Evolutionary conservation across 2,888 invertebrate species (phyloP), one percentile per base, ranked within the genome.

Genomic region (Oligia strigilis): DNA sequence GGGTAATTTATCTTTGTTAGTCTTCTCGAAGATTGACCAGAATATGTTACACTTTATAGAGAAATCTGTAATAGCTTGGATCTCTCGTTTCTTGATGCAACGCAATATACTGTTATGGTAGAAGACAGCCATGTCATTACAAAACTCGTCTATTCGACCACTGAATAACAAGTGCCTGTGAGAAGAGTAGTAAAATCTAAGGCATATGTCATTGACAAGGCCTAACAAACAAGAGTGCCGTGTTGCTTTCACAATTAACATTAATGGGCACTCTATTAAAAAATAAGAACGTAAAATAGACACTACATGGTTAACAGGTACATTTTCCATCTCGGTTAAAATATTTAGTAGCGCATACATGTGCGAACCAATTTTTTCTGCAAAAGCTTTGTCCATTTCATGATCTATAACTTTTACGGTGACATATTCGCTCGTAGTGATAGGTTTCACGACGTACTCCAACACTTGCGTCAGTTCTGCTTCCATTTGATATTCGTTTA

Each of bases 401-500:
- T 70, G 64, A 67, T 91, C 90, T 64, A 91, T 79, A 1, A 83
- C 74, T 60, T 82, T 75, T 9, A 87, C 52, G 13, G 83, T 81
- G 64, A 82, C 78, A 72, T 90, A 91, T n/a, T 82, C 88, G 75
- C 87, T 89, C 19, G 78, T 72, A 46, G 77, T 78, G 14, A 93
- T 86, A 6, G 92, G 93, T 19, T 87, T 80, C 11, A 91, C 72
- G n/a, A 93, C 73, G 66, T 82, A 87, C 5, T 85, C 77, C 19
- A 93, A 75, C 5, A 92, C 82, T 82, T 92, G 90, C 4, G 82
- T 67, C 29, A 93, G 70, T 23, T 87, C 83, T 0, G 71, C 64
- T 86, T 93, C 92, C 77, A 90, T 90, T 74, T 91, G 88, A 69
- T 85, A 90, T 17, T 91, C 89, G 19, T 92, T 88, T 6, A 93